These are phyloP conservation scores for Carduelis carduelis DNA, from an alignment of 2,797 vertebrate species.

Conservation along the genomic window DNA sequence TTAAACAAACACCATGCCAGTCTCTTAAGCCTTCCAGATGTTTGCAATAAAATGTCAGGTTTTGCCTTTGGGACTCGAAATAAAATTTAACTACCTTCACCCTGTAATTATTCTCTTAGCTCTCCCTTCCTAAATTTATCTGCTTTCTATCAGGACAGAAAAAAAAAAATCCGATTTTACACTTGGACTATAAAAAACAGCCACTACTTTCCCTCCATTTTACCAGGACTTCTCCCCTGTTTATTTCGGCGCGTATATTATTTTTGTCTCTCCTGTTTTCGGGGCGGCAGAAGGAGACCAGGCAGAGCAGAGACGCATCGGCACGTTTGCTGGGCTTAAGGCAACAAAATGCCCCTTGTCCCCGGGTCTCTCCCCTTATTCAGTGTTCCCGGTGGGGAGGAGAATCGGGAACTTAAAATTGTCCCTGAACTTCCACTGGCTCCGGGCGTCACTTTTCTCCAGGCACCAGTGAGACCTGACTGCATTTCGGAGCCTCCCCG, in stretches of 20 bases:
- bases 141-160: constrained; percentile 74
- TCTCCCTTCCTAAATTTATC: constrained; percentile 81
- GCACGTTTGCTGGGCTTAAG: background rate
- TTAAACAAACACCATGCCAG: constrained; percentile 74
- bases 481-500: constrained; percentile 22
- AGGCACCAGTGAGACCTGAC: background rate
- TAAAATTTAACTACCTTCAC: constrained; percentile 82
- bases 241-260: background rate
- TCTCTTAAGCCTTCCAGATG: constrained; percentile 77
- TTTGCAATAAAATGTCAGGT: constrained; percentile 82
- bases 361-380: accelerated
- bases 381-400: background rate
- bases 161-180: constrained; percentile 65
- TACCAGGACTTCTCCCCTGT: background rate
- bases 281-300: background rate
- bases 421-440: background rate
- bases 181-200: constrained; percentile 67
- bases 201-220: constrained; percentile 65
- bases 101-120: constrained; percentile 82
- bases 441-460: background rate
- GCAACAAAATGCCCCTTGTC: background rate
- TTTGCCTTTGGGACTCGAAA: constrained; percentile 81
- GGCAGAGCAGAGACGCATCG: background rate
- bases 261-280: background rate
- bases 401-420: background rate